phyloP scores from a whole-genome alignment of 2,888 invertebrate genomes.

The Chaetogeoica ovagalla region DNA sequence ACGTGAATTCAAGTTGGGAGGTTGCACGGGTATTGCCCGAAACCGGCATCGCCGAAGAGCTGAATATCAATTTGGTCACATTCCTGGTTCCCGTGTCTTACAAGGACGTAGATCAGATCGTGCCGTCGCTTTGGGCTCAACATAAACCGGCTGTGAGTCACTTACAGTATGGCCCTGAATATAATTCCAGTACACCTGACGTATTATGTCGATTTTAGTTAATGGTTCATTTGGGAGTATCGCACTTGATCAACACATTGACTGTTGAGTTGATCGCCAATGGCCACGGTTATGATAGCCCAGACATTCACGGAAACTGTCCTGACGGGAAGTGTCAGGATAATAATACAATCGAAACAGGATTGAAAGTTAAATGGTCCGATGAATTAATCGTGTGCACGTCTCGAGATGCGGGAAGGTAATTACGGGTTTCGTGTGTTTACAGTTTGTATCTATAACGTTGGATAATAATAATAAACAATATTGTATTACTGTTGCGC shows the following conservation, averaged over 20 bases:
- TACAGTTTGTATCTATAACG: not conserved
- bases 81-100: conserved; percentile 72
- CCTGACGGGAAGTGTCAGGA: conserved; percentile 61
- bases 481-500: conserved; percentile 57
- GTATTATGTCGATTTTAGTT: conserved; percentile 62
- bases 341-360: conserved; percentile 59
- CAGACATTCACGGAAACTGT: conserved; percentile 64
- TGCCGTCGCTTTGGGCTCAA: conserved; percentile 72
- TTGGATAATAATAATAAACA: no score
- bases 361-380: conserved; percentile 64
- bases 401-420: conserved; percentile 72
- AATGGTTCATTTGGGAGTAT: conserved; percentile 80
- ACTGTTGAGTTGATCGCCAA: conserved; percentile 73
- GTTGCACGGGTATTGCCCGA: conserved; percentile 70
- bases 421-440: conserved; percentile 50
- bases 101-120: conserved; percentile 66
- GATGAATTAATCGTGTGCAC: conserved; percentile 62
- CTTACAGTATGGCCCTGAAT: not conserved
- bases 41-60: conserved; percentile 63
- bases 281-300: conserved; percentile 64
- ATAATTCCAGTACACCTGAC: conserved; percentile 24
- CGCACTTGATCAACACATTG: conserved; percentile 65
- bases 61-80: conserved; percentile 64
- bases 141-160: conserved; percentile 70
- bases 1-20: conserved; percentile 82